Evolutionary conservation across 2,888 invertebrate species (phyloP).

Genomic region (Platerodrilus igneus): DNA sequence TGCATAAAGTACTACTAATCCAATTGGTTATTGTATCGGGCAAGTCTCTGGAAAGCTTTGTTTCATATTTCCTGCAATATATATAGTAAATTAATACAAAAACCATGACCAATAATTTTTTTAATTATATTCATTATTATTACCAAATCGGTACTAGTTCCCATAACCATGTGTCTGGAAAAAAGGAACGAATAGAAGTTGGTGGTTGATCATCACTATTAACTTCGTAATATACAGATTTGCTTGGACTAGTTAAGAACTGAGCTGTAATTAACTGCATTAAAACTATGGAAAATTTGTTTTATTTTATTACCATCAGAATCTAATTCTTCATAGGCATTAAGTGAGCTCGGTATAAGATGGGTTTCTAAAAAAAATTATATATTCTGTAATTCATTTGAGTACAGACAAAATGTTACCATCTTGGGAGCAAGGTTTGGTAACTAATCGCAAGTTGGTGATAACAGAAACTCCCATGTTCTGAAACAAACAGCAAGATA

Average conservation of each 20-base stretch:
- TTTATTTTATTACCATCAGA: slow-evolving; percentile 7
- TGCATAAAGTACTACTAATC: slow-evolving; percentile 56
- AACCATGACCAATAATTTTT: neutral
- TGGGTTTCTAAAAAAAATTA: neutral
- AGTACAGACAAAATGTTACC: slow-evolving; percentile 8
- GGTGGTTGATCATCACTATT: slow-evolving; percentile 36
- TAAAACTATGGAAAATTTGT: neutral
- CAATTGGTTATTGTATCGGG: slow-evolving; percentile 62
- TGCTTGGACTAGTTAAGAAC: slow-evolving; percentile 8
- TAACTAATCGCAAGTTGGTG: slow-evolving; percentile 52
- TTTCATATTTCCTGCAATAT: slow-evolving; percentile 42
- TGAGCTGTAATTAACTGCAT: slow-evolving; percentile 8
- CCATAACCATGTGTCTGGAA: slow-evolving; percentile 67
- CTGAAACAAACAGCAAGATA: too few species aligned
- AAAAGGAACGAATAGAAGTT: slow-evolving; percentile 46
- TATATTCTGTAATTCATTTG: slow-evolving; percentile 1
- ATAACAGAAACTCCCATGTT: slow-evolving; percentile 53
- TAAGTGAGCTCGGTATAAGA: slow-evolving; percentile 1
- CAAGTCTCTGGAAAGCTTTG: slow-evolving; percentile 44
- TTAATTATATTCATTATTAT: neutral
- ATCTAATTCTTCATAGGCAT: slow-evolving; percentile 5
- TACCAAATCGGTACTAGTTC: slow-evolving; percentile 52
- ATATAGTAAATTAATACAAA: slow-evolving; percentile 17
- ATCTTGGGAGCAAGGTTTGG: slow-evolving; percentile 48
- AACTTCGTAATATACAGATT: slow-evolving; percentile 8